Evolutionary conservation across 2,113 vertebrate genomes (phyloP), one percentile per base, ranked within the genome.

Genomic region (Penelope pileata): DNA sequence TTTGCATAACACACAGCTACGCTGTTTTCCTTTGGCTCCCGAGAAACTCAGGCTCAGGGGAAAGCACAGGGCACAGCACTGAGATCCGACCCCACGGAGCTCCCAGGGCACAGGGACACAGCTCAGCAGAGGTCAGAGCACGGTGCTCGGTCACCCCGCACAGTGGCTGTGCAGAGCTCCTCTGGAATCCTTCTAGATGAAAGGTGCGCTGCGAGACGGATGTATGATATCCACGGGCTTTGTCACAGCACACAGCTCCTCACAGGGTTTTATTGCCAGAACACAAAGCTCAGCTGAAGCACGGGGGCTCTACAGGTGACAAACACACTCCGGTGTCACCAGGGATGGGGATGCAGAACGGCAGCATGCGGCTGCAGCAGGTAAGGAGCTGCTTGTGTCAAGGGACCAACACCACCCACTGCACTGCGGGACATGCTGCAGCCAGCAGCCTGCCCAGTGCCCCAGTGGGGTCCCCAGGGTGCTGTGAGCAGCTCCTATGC

Each of bases 121-220:
- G 83, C 53, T 60, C 83, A 4, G 42, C 59, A 36, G 91, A 83
- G 91, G 91, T 87, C 48, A 91, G 93, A 30, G 62, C 93, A 81
- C 64, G 93, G 89, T 89, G 68, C 89, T 91, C 92, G 67, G 82
- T 92, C 91, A 87, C 91, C 92, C 86, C 40, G 88, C 74, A 58
- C 95, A 54, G 85, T 1, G 79, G 36, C 70, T 89, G 83, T 93
- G 88, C 91, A 96, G 95, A 96, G 96, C 94, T 94, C 94, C 95
- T 95, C 82, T 90, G 95, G 94, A 96, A 97, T 94, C 95, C 94
- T 95, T 97, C 94, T 90, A 96, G 92, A 97, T 96, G 94, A 96
- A 97, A 96, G 96, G 92, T 94, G 94, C 87, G 68, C 80, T 70
- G n/a, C 15, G 83, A 91, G 83, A 94, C 2, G 36, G 91, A 90